Conservation (phyloP, 2,797 vertebrate genomes). For the Cyprinella venusta region DNA sequence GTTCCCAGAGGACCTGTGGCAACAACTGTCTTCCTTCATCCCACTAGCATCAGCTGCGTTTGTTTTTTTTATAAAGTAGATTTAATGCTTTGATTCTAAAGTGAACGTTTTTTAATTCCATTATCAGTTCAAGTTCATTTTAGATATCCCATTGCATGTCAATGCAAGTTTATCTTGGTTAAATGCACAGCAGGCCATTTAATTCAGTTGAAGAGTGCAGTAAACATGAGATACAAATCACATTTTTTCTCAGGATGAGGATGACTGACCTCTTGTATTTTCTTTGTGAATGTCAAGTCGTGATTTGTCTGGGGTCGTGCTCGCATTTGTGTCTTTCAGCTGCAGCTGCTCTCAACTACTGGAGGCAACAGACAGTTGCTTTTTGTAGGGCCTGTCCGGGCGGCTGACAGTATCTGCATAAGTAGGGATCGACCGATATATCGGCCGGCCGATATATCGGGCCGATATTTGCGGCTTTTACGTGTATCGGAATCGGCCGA, state of each 20-base stretch:
- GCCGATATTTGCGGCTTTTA: too few relatives aligned
- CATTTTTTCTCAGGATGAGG: constrained; percentile 21
- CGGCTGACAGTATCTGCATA: constrained; percentile 58
- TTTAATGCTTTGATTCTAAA: background rate
- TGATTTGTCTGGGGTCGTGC: constrained; percentile 47
- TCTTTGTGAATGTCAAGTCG: constrained; percentile 1
- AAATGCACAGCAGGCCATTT: constrained; percentile 4
- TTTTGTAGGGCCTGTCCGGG: constrained; percentile 61
- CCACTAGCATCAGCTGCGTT: background rate
- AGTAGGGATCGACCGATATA: too few relatives aligned
- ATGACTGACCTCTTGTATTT: constrained; percentile 26
- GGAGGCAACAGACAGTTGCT: constrained; percentile 47
- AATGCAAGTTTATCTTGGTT: background rate
- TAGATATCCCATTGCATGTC: constrained; percentile 19
- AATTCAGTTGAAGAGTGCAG: background rate
- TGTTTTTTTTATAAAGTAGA: background rate
- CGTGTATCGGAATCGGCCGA: too few relatives aligned
- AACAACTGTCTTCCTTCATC: constrained; percentile 1
- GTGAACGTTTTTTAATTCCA: background rate
- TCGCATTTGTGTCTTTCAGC: background rate
- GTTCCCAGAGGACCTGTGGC: constrained; percentile 22
- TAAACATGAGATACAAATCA: constrained; percentile 33
- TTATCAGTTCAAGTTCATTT: background rate
- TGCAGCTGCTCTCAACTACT: constrained; percentile 55
- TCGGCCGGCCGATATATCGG: too few relatives aligned